Evolutionary conservation across 1,140 invertebrate genomes (phyloP), one percentile per base, ranked within the genome.

Genomic region (Lasioglossum baleicum): DNA sequence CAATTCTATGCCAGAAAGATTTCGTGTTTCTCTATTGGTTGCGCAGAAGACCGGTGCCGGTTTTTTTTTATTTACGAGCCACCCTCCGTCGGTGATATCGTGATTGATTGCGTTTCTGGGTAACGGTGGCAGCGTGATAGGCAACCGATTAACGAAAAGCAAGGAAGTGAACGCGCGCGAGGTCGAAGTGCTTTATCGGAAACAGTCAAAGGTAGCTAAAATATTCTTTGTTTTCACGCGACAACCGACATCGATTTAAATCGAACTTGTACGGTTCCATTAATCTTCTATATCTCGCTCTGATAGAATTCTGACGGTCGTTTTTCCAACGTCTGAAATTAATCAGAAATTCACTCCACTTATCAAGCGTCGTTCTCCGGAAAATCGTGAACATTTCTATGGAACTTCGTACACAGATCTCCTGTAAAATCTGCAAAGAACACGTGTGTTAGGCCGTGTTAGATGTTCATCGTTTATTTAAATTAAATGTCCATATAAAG

Each of bases 231-330:
- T 53, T 64, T 78, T 63, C 58, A 35, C 31, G n/a, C 31, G 78
- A 61, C 69, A 72, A 74, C 82, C 77, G 68, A 72, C 40, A 31
- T 22, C 26, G 66, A 78, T 84, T 78, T 72, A 78, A 75, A 75
- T 84, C 70, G 53, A 48, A 68, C 53, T 35, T 31, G 15, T 11
- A 17, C n/a, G 61, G 35, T 70, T 11, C 40, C 61, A 48, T 79
- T 56, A 73, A 65, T 76, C 68, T 78, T 42, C 51, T 17, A 2
- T 8, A 40, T 48, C 15, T 6, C 6, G 15, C 2, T 35, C 72
- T 58, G 22, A 63, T 8, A 53, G 42, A 79, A 64, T 71, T 58
- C 53, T 20, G 42, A 13, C 13, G 13, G 42, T 5, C 26, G 40
- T 66, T 22, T 66, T 22, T 31, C 17, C 15, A 11, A 53, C 51